Evolutionary conservation across 1,140 invertebrate species (phyloP).

Genomic region (Linepithema humile): DNA sequence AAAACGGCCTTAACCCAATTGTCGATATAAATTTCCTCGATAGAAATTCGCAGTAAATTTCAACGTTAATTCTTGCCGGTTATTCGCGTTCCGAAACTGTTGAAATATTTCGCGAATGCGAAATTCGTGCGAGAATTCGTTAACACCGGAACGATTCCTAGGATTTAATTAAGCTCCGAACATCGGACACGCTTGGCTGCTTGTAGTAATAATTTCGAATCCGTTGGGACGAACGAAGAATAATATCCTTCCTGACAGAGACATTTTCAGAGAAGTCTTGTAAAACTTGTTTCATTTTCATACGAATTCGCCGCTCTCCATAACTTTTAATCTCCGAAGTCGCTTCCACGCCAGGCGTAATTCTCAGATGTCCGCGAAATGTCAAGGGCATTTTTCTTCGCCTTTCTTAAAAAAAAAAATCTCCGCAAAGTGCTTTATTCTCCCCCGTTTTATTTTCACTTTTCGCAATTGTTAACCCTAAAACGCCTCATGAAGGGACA

Average conservation of each 20-base stretch:
- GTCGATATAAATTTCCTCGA: constrained; percentile 49
- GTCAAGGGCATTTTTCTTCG: constrained; percentile 53
- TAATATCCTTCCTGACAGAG: constrained; percentile 62
- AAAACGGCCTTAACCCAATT: constrained; percentile 42
- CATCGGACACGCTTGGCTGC: constrained; percentile 66
- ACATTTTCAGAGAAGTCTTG: constrained; percentile 62
- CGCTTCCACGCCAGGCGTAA: constrained; percentile 11
- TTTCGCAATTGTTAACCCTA: constrained; percentile 18
- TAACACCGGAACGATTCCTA: constrained; percentile 66
- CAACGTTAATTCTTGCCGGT: constrained; percentile 30
- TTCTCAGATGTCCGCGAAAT: constrained; percentile 36
- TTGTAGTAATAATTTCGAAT: constrained; percentile 64
- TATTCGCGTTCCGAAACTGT: constrained; percentile 55
- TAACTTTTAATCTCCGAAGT: constrained; percentile 57
- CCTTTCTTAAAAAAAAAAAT: constrained; percentile 26
- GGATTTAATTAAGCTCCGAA: constrained; percentile 70
- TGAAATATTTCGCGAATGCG: constrained; percentile 63
- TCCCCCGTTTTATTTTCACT: neutral
- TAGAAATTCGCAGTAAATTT: constrained; percentile 49
- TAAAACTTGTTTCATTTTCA: constrained; percentile 67
- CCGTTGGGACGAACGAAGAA: constrained; percentile 57
- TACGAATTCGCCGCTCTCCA: constrained; percentile 23
- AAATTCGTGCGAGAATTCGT: constrained; percentile 60
- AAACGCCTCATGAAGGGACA: neutral
- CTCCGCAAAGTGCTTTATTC: constrained; percentile 34